Base-by-base conservation (phyloP, 2,113 vertebrate species). In the Sigmodon hispidus region DNA sequence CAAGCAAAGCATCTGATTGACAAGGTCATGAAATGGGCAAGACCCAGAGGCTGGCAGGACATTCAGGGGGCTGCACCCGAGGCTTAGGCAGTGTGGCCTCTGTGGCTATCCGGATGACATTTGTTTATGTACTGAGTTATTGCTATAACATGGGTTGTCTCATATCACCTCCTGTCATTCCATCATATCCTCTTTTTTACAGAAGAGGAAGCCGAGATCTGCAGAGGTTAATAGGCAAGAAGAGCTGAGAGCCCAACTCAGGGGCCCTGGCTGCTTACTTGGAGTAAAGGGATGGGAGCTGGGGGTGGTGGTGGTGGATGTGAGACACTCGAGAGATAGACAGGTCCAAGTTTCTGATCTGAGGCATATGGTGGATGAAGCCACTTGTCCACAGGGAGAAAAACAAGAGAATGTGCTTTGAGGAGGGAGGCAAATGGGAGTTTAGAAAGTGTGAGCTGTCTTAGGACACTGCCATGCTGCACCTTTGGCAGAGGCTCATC, bases 131-230 rank as follows among this genome's bases (percentile, higher is more conserved):
- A 8, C 22, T 72, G 50, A 57, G 63, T 65, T 15, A 4, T 67
- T 11, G 0, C 5, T 77, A 31, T 24, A 3, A 19, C 21, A 10
- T 0, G 1, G 16, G 1, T 0, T 36, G 50, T 21, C 50, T 69
- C 43, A 22, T 75, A 50, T 7, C 2, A 22, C 43, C n/a, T 70
- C 67, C 3, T 2, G 4, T n/a, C 10, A 10, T 17, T 7, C 50
- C 16, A 5, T 11, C 9, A 6, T 45, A 7, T 0, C 24, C 69
- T 26, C 11, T 13, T 72, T 72, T 48, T 50, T 36, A 16, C 76
- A 88, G 93, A 48, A 5, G 21, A 86, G 36, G 69, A 22, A 0
- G 9, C 34, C 55, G 48, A 45, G 36, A 55, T 77, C 13, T 79
- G 22, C 8, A 40, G 17, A 69, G 19, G 26, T 52, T 50, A 34